A percentile compares a stretch with the other conserved stretches of the same genome.
Evolutionary conservation across 2,888 invertebrate species (phyloP).

Genomic region (Colletes collaris): DNA sequence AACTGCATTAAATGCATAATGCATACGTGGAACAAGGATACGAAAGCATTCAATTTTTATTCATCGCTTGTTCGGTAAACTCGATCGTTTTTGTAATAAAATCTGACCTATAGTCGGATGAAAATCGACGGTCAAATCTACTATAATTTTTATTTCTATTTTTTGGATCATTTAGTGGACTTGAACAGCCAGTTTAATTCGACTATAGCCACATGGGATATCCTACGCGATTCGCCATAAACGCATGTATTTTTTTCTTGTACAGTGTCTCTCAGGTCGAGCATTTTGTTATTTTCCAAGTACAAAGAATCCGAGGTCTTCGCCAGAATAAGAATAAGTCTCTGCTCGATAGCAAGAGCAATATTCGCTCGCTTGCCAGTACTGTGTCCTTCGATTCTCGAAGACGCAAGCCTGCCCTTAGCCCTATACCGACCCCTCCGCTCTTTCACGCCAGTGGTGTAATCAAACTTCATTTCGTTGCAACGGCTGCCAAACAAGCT

Average conservation of each 20-base stretch:
- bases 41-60: no score
- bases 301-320: conserved; percentile 16
- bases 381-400: conserved; percentile 44
- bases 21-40: no score
- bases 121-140: no score
- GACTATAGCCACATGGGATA: no score
- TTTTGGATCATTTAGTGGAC: no score
- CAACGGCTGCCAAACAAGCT: conserved; percentile 72
- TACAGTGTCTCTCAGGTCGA: conserved; percentile 24
- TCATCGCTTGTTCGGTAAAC: no score
- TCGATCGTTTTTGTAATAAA: no score
- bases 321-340: conserved; percentile 4
- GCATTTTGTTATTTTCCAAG: background rate
- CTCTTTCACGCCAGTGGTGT: conserved; percentile 53
- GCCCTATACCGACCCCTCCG: conserved; percentile 18
- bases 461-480: conserved; percentile 69
- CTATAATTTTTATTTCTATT: no score
- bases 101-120: no score
- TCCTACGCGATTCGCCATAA: no score
- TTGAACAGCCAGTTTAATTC: no score
- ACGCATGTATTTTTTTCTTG: conserved; percentile 13
- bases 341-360: conserved; percentile 29
- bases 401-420: conserved; percentile 46
- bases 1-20: no score
- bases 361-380: conserved; percentile 15